Base-by-base conservation (phyloP, 2,113 vertebrate genomes). In the Aspiorhynchus laticeps region DNA sequence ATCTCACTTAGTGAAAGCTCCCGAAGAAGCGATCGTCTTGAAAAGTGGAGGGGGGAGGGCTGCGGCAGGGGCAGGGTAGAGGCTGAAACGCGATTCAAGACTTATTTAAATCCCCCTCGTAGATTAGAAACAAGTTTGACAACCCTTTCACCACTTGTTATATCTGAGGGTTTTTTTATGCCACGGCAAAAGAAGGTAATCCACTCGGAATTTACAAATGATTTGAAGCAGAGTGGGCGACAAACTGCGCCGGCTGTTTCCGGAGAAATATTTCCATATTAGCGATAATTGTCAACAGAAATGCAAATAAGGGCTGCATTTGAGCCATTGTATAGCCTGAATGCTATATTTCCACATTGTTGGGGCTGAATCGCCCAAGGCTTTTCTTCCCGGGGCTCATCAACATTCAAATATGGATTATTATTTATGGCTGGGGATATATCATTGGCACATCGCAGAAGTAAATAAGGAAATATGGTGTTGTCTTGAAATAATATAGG, bases 91-190 rank as follows among this genome's bases (percentile, higher is more conserved):
- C 59, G 46, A 91, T 86, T 89, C 88, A 94, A 92, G 92, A 94
- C 85, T 94, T 95, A 95, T 95, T 95, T 93, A 95, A 95, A 95
- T 95, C 94, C 93, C 91, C 87, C 93, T 92, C 93, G 90, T 89
- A 95, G 95, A 95, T 95, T 95, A 95, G 93, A 93, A 94, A 92
- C 90, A 91, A 89, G 90, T 90, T 92, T 94, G 94, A 95, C 94
- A 94, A 95, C 92, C 92, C 90, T 88, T 94, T 91, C 87, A 88
- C 83, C 86, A 93, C 85, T 94, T 93, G 92, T 92, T 91, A 91
- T 93, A 93, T 93, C 91, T 91, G 90, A 85, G 38, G 88, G 88
- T 0, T 53, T 93, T 92, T 93, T 91, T 87, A 75, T 86, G 91
- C 92, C 92, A 91, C 91, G n/a, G 87, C 91, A 92, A 90, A 93